A percentile compares a stretch with the other conserved stretches of the same genome.
Evolutionary conservation across 1,140 invertebrate species (phyloP).

Genomic region (Drepana arcuata): DNA sequence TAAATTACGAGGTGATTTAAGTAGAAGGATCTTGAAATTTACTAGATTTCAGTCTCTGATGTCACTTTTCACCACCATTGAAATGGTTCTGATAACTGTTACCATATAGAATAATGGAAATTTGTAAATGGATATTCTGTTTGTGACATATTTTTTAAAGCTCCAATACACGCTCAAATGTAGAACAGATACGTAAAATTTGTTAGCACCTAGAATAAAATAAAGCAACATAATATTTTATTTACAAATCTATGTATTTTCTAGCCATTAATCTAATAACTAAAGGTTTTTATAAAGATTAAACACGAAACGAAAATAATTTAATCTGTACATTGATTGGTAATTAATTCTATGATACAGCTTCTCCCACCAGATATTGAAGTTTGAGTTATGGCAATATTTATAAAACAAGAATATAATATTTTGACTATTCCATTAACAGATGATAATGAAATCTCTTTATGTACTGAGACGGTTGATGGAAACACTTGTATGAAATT

Average conservation of each 20-base stretch:
- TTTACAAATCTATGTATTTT: conserved; percentile 55
- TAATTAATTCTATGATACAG: no score
- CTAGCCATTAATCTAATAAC: conserved; percentile 59
- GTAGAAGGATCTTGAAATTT: conserved; percentile 61
- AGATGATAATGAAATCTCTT: conserved; percentile 13
- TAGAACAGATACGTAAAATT: conserved; percentile 25
- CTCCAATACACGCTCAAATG: conserved; percentile 18
- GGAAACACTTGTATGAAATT: conserved; percentile 1
- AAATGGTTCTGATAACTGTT: conserved; percentile 66
- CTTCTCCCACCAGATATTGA: no score
- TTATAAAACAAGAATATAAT: conserved; percentile 24
- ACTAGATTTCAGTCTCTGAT: conserved; percentile 40
- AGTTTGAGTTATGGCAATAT: conserved; percentile 60
- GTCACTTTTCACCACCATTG: conserved; percentile 59
- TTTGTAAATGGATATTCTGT: conserved; percentile 1
- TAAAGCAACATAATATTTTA: conserved; percentile 53
- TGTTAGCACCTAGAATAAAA: conserved; percentile 61
- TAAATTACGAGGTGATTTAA: conserved; percentile 73
- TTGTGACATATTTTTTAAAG: conserved; percentile 48
- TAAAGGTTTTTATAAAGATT: conserved; percentile 50
- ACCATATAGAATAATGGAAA: conserved; percentile 20
- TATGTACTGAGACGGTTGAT: conserved; percentile 10
- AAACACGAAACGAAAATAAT: conserved; percentile 62
- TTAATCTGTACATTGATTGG: conserved; percentile 60
- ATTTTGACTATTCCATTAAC: conserved; percentile 17